Conservation (phyloP, 2,797 vertebrate genomes). For the Anisognathus igniventris region DNA sequence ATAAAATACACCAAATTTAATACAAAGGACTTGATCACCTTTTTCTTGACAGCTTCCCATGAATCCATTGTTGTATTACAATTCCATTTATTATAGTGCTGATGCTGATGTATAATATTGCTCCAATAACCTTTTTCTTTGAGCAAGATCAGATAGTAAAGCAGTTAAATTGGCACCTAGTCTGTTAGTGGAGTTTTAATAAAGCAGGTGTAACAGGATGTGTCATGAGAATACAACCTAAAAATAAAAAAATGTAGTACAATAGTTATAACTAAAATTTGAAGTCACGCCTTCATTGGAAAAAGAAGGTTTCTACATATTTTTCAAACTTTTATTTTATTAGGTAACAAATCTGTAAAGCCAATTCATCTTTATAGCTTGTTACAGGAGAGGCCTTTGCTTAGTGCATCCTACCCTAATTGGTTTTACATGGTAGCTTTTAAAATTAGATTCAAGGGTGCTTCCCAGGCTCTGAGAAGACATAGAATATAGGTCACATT, state of each 20-base stretch:
- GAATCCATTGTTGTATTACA: not conserved
- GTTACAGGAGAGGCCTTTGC: not conserved
- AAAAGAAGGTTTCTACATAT: not conserved
- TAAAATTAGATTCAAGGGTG: slow-evolving; percentile 62
- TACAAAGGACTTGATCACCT: not conserved
- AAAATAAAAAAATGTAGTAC: not conserved
- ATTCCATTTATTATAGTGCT: not conserved
- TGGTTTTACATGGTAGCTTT: slow-evolving; percentile 58
- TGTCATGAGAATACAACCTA: not conserved
- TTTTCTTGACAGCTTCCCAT: not conserved
- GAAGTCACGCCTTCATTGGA: not conserved
- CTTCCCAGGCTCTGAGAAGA: slow-evolving; percentile 60
- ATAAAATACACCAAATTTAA: not conserved
- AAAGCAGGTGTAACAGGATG: not conserved
- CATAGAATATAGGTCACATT: slow-evolving; percentile 60
- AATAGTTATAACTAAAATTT: not conserved
- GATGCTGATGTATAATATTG: not conserved
- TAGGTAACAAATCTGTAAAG: not conserved
- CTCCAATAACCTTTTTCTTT: not conserved
- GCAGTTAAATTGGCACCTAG: not conserved
- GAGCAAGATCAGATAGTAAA: not conserved
- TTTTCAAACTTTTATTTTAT: not conserved
- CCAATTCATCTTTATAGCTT: not conserved
- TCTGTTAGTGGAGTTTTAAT: not conserved
- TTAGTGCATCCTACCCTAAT: slow-evolving; percentile 31